Evolutionary conservation across 2,113 vertebrate genomes (phyloP), one percentile per base, ranked within the genome.

Genomic region (Macquaria ambigua): DNA sequence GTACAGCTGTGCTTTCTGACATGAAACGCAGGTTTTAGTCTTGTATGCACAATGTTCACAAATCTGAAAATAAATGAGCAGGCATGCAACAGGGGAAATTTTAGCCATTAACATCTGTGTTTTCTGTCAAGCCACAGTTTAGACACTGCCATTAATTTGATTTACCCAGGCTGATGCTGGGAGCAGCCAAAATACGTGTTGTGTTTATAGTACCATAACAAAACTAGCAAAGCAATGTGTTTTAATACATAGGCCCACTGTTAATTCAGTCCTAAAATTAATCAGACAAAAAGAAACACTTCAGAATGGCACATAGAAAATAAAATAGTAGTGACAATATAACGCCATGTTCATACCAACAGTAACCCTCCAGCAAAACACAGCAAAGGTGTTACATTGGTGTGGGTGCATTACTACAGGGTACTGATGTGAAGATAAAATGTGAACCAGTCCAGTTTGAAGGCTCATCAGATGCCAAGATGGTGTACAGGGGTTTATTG

Each of bases 51-150:
- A 52, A n/a, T 37, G 5, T 15, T 56, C 34, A 21, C 37, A 62
- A 72, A 59, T 74, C 31, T 37, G 68, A 81, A 56, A 71, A 50
- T 79, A 68, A 81, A 80, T 53, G 61, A 86, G 77, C 39, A 34
- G 68, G 8, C n/a, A 16, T 53, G 28, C 61, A 82, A 61, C n/a
- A 25, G n/a, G 43, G 48, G 20, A 43, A 14, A 59, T 64, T 59
- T 18, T 8, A 20, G 48, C 58, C 63, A 79, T 78, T 86, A 78
- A 74, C 68, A 9, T 25, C 28, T 58, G 50, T 76, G 67, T 77
- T 83, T 89, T 78, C 69, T 74, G 62, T 81, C 56, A 75, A 69
- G 71, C 43, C 48, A 62, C 71, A n/a, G 25, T 85, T 61, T 75
- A 74, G 63, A 80, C 64, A 67, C 48, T 5, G 34, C 21, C 53